These are phyloP conservation scores for Coryphaenoides rupestris DNA, from an alignment of 2,113 vertebrate genomes.

Conservation along the genomic window DNA sequence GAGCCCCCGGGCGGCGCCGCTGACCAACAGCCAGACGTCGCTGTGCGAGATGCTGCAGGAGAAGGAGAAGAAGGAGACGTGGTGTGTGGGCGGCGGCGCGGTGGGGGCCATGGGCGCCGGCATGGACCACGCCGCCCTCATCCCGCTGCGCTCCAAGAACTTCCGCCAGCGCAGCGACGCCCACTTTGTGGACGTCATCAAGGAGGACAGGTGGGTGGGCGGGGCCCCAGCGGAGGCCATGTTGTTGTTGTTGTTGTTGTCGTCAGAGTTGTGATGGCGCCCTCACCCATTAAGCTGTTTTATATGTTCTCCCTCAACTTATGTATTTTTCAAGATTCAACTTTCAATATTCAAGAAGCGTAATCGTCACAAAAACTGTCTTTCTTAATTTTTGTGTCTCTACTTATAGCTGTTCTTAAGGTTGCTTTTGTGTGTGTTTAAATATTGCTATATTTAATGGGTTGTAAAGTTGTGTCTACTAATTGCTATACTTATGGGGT, in stretches of 20 bases:
- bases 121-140: constrained; percentile 89
- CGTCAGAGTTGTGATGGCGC: too few species aligned
- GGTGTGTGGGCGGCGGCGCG: constrained; percentile 62
- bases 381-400: too few species aligned
- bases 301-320: too few species aligned
- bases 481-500: too few species aligned
- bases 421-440: too few species aligned
- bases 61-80: constrained; percentile 78
- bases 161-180: constrained; percentile 93
- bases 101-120: constrained; percentile 81
- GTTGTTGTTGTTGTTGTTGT: neutral
- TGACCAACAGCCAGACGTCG: constrained; percentile 91
- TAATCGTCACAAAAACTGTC: too few species aligned
- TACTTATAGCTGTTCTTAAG: too few species aligned
- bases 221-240: neutral
- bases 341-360: too few species aligned
- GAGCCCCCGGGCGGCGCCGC: constrained; percentile 81
- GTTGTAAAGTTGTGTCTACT: too few species aligned
- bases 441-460: too few species aligned
- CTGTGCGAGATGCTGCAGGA: constrained; percentile 94
- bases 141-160: constrained; percentile 91
- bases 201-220: constrained; percentile 91
- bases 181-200: constrained; percentile 98
- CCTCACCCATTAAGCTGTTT: too few species aligned
- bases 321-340: too few species aligned